Base-by-base conservation (phyloP, 92 coral and sea anemone species). In the Heliopora coerulea region DNA sequence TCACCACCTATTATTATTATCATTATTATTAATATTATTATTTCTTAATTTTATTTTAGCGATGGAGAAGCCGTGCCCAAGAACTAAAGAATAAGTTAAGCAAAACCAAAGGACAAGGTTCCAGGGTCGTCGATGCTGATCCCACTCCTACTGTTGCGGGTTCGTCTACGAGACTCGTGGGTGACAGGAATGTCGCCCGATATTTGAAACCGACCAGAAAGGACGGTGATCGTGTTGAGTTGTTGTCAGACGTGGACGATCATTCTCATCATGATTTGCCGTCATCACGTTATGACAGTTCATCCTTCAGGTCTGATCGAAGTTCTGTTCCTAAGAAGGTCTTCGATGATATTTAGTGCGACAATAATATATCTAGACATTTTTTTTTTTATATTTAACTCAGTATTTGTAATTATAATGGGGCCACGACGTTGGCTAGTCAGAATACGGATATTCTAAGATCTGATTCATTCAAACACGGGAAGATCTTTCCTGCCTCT, bases 291-390 rank as follows among this genome's bases (percentile, higher is more conserved):
- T 81, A 80, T 29, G 69, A 63, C 26, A 72, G 76, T 25, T 49
- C 88, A 14, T 86, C 63, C 64, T 83, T 89, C 7, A 66, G 87
- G 69, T 85, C 93, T 17, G 74, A 88, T 14, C 69, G 84, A 8
- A 74, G 78, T 31, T 78, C 86, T 81, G 91, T 89, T 59, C 99
- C 99, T 3, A 91, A 90, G 77, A 95, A 95, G 74, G 81, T 95
- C 34, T 95, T 95, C 75, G 99, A 95, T 82, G 99, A 95, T 74
- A 88, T 95, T 69, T 92, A 46, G 85, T 44, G n/a, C 12, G 27
- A 31, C 14, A 40, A 49, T 25, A 48, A 27, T 68, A 24, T 74
- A 7, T 28, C 48, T 66, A 56, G 49, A 52, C 56, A 11, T 46
- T 27, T 70, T 33, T 10, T 46, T 46, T 15, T 15, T 6, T 46